These are phyloP conservation scores for Drosophila ustulata DNA, from an alignment of 2,888 invertebrate genomes.

Conservation along the genomic window DNA sequence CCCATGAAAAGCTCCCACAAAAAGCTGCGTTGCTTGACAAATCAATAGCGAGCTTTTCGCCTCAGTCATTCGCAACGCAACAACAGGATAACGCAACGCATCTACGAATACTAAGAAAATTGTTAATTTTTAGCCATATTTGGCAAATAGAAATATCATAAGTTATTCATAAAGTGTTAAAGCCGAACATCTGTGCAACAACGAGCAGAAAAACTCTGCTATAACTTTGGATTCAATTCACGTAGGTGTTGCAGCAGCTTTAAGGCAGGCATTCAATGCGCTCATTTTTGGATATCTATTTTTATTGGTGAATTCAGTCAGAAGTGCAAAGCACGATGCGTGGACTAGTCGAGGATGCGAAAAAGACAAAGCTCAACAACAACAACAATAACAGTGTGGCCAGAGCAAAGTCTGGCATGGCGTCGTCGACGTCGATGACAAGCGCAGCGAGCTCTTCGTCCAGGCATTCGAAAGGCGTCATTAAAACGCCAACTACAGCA, in stretches of 20 bases:
- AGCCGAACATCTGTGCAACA: slow-evolving; percentile 14
- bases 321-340: slow-evolving; percentile 71
- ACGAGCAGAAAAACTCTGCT: slow-evolving; percentile 10
- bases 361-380: slow-evolving; percentile 79
- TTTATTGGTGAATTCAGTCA: slow-evolving; percentile 44
- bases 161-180: slow-evolving; percentile 30
- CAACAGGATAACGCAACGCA: slow-evolving; percentile 63
- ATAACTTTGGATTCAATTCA: slow-evolving; percentile 57
- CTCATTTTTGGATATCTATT: slow-evolving; percentile 61
- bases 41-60: slow-evolving; percentile 67
- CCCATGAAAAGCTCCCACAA: slow-evolving; percentile 44
- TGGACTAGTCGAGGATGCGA: slow-evolving; percentile 83
- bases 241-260: slow-evolving; percentile 40
- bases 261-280: slow-evolving; percentile 33
- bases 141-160: slow-evolving; percentile 19
- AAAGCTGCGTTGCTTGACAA: slow-evolving; percentile 67
- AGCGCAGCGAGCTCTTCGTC: slow-evolving; percentile 70
- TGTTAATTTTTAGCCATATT: slow-evolving; percentile 10
- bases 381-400: slow-evolving; percentile 42
- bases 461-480: slow-evolving; percentile 47
- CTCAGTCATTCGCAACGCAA: slow-evolving; percentile 69
- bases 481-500: slow-evolving; percentile 53
- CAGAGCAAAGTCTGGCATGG: slow-evolving; percentile 34
- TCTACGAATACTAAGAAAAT: slow-evolving; percentile 24
- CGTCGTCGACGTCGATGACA: slow-evolving; percentile 31